Evolutionary conservation across 2,113 vertebrate species (phyloP).

Genomic region (Mystacornis crossleyi): DNA sequence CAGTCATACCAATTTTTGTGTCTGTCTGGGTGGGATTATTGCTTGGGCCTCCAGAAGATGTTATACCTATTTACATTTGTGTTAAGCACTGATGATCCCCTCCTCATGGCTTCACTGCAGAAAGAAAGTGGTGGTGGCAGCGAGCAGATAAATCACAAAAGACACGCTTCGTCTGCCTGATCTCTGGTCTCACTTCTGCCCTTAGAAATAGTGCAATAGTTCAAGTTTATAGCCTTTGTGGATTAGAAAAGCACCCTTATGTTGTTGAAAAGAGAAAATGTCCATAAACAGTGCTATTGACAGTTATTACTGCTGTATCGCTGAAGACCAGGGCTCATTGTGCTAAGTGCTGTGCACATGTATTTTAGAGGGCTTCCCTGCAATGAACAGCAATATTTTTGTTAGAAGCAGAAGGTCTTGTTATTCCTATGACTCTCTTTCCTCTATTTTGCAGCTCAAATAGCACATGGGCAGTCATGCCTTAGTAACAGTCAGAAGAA

Average conservation of each 20-base stretch:
- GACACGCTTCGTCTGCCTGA: conserved; percentile 26
- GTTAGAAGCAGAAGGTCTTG: background rate
- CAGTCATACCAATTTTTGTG: background rate
- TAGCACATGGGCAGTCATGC: background rate
- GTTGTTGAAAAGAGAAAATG: conserved; percentile 16
- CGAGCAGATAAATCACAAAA: conserved; percentile 29
- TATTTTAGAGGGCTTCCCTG: conserved; percentile 22
- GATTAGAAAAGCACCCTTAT: conserved; percentile 20
- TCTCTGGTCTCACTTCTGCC: conserved; percentile 47
- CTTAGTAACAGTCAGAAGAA: background rate
- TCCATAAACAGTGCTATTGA: conserved; percentile 37
- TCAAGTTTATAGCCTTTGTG: conserved; percentile 28
- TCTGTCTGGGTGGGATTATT: background rate
- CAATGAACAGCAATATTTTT: conserved; percentile 13
- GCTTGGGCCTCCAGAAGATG: background rate
- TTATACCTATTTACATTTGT: conserved; percentile 20
- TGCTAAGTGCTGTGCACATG: conserved; percentile 16
- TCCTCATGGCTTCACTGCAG: background rate
- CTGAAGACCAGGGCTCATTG: background rate
- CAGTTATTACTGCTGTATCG: conserved; percentile 14
- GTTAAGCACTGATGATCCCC: background rate
- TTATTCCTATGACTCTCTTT: conserved; percentile 4
- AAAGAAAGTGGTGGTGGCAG: background rate
- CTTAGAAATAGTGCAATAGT: conserved; percentile 31
- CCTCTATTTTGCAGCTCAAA: background rate